Conservation (phyloP, 2,888 invertebrate genomes). For the Watsonalla binaria region DNA sequence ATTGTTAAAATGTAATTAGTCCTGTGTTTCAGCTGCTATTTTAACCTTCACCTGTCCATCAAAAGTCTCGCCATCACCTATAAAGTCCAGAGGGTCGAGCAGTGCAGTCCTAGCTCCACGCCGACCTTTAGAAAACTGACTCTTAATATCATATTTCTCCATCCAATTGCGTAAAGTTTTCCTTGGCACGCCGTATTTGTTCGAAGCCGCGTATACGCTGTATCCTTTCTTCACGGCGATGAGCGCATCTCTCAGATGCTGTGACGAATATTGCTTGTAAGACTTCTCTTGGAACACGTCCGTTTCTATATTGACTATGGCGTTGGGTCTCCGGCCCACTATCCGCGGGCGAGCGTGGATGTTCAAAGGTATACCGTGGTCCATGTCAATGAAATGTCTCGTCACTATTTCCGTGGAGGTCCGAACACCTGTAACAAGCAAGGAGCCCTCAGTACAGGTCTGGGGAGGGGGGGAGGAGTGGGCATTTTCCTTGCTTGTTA, state of each 20-base stretch:
- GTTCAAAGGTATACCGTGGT: conserved; percentile 65
- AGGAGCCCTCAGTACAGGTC: conserved; percentile 33
- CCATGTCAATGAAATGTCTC: conserved; percentile 70
- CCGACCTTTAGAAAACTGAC: conserved; percentile 72
- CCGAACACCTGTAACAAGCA: conserved; percentile 73
- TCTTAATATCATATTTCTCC: conserved; percentile 77
- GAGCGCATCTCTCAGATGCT: conserved; percentile 67
- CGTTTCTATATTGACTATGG: conserved; percentile 68
- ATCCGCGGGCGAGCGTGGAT: conserved; percentile 67
- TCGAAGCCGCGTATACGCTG: conserved; percentile 77
- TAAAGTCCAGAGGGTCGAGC: conserved; percentile 59
- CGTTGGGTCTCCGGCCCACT: conserved; percentile 63
- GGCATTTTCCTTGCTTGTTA: conserved; percentile 72
- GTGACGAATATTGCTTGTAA: conserved; percentile 74
- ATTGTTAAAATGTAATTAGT: neutral
- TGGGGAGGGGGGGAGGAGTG: conserved; percentile 50
- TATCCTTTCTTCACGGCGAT: conserved; percentile 75
- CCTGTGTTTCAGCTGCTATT: neutral
- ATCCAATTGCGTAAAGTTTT: conserved; percentile 79
- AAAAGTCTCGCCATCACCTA: conserved; percentile 45
- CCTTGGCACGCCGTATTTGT: conserved; percentile 75
- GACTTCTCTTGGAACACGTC: conserved; percentile 74
- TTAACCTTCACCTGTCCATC: conserved; percentile 46
- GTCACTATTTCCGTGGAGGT: conserved; percentile 72
- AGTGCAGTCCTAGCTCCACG: conserved; percentile 58